Evolutionary conservation across 2,797 vertebrate species (phyloP).

Genomic region (Zalophus californianus): DNA sequence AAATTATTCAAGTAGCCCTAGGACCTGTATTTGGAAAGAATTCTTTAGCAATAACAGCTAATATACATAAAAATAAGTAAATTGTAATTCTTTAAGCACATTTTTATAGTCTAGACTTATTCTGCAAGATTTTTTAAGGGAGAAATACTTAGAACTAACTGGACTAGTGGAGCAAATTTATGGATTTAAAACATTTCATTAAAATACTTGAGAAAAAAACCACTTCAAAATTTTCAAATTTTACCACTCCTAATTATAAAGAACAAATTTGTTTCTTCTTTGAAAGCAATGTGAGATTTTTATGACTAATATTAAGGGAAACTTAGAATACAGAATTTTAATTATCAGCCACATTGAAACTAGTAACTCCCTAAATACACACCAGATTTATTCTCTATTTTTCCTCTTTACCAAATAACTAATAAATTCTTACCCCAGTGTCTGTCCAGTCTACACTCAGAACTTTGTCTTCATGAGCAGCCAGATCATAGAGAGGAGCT

Average conservation of each 20-base stretch:
- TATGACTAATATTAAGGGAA: conserved; percentile 13
- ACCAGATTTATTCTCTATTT: not conserved
- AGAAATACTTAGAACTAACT: conserved; percentile 50
- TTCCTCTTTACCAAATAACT: conserved; percentile 41
- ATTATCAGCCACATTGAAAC: conserved; percentile 55
- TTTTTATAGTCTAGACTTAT: conserved; percentile 53
- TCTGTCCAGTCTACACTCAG: conserved; percentile 98
- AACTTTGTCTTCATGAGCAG: conserved; percentile 98
- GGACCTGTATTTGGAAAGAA: not conserved
- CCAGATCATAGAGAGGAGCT: conserved; percentile 96
- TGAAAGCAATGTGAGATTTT: not conserved
- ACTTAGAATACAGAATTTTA: conserved; percentile 58
- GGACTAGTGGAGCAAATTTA: conserved; percentile 51
- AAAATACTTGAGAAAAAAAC: not conserved
- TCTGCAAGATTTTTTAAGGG: conserved; percentile 7
- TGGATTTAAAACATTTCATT: not conserved
- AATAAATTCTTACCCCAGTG: conserved; percentile 91
- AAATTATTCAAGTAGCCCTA: conserved; percentile 31
- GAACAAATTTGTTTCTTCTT: conserved; percentile 45
- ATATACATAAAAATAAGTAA: not conserved
- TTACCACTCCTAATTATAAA: conserved; percentile 37
- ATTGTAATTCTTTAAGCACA: conserved; percentile 50
- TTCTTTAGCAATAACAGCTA: conserved; percentile 45
- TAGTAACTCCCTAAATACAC: conserved; percentile 69
- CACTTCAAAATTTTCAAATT: conserved; percentile 38